Evolutionary conservation across 2,888 invertebrate genomes (phyloP).

Genomic region (Hyposoter didymator): DNA sequence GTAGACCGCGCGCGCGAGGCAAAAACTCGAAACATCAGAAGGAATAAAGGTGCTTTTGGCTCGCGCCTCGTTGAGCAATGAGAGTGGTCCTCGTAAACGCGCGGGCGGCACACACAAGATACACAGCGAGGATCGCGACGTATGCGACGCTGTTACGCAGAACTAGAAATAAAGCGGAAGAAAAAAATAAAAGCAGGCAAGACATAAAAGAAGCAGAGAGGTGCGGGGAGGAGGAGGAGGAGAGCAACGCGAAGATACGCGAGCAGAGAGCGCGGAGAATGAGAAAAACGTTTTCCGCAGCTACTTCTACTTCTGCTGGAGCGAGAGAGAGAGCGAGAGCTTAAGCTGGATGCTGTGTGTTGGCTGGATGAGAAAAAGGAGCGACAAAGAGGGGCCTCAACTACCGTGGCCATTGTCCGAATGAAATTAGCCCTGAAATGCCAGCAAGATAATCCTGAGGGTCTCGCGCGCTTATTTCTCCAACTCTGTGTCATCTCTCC

Average conservation of each 20-base stretch:
- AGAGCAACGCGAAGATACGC: slow-evolving; percentile 26
- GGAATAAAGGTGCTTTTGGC: slow-evolving; percentile 31
- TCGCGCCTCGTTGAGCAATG: slow-evolving; percentile 55
- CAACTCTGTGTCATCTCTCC: slow-evolving; percentile 47
- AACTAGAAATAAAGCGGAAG: slow-evolving; percentile 43
- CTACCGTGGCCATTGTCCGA: slow-evolving; percentile 77
- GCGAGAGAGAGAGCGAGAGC: slow-evolving; percentile 34
- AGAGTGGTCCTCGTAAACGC: slow-evolving; percentile 31
- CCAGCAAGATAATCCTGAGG: slow-evolving; percentile 79
- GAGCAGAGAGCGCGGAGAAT: slow-evolving; percentile 23
- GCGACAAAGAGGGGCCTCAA: slow-evolving; percentile 62
- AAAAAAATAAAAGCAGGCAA: not conserved
- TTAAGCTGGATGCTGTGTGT: slow-evolving; percentile 56
- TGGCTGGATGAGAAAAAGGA: not conserved
- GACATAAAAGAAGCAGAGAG: slow-evolving; percentile 35
- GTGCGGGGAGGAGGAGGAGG: too few species aligned
- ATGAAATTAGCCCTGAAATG: slow-evolving; percentile 83
- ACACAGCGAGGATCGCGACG: slow-evolving; percentile 22
- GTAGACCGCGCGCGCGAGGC: too few species aligned
- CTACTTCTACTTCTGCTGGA: slow-evolving; percentile 55
- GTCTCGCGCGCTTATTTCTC: slow-evolving; percentile 62
- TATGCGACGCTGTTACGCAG: slow-evolving; percentile 34
- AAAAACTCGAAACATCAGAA: slow-evolving; percentile 19
- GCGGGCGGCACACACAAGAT: slow-evolving; percentile 26
- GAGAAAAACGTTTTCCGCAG: slow-evolving; percentile 64